Evolutionary conservation across 2,113 vertebrate species (phyloP), one percentile per base, ranked within the genome.

Genomic region (Microtus pennsylvanicus): DNA sequence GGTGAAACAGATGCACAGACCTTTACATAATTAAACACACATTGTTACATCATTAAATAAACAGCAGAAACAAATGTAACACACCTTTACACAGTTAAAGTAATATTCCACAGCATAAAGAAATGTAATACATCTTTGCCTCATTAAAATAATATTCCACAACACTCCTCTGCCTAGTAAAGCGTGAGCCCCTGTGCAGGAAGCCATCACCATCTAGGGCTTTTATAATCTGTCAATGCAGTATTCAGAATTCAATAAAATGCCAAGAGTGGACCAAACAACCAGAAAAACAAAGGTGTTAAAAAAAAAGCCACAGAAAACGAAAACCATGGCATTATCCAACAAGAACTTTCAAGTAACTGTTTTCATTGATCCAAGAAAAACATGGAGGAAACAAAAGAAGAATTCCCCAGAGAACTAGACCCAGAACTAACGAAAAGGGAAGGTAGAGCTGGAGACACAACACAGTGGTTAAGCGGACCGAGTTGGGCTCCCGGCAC

Each of bases 331-430:
- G 24, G 75, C 38, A 2, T 80, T 86, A 91, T 16, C 24, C 75
- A 35, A 87, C 3, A 93, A 81, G 38, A 75, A 88, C 0, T 47
- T 86, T 87, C 28, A 90, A 81, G 82, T 89, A 76, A 89, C 3
- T 70, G 58, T 90, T 90, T 87, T 16, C 38, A 82, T n/a, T 90
- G n/a, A 61, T 87, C 38, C 13, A 22, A 63, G 35, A 78, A 83
- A 94, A 67, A 67, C 28, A 47, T 21, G 38, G 63, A 67, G 28
- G 83, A 86, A 86, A 86, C 30, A 88, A 52, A 94, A 90, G 19
- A 69, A 82, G 19, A 69, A 82, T 92, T 85, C n/a, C 26, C 47
- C 42, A 47, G 50, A 87, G 28, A 95, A 95, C 65, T 75, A 97
- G 45, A 45, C 45, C 45, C 45, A 45, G 70, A 38, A 38, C 85